Base-by-base conservation (phyloP, 1,140 invertebrate genomes). In the Zaprionus ghesquierei region DNA sequence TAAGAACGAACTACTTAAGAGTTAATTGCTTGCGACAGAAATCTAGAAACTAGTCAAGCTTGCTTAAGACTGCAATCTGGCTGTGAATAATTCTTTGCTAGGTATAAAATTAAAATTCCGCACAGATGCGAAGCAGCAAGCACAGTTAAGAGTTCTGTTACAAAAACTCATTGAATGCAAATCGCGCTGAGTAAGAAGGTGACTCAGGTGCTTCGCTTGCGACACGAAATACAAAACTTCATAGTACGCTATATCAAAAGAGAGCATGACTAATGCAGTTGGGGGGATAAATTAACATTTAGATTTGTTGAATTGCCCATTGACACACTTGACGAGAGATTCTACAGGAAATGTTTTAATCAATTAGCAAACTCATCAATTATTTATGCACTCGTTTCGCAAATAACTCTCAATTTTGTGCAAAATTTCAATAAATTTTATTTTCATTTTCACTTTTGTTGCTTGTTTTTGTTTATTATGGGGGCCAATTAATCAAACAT, bases 401-500 rank as follows among this genome's bases (percentile, higher is more conserved):
- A 44, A 18, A 38, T n/a, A 62, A 49, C 1, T 27, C 22, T 38
- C 2, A 44, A 54, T 61, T 66, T n/a, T 41, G 44, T 15, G 41
- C 41, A 23, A 23, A 15, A 59, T 59, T 41, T n/a, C 22, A 49
- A 29, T 69, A 23, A 69, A 64, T 60, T 56, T 31, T 0, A 15
- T 38, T 41, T 38, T 3, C 35, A 65, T n/a, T 15, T 38, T 3
- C 35, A 70, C 56, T 58, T 46, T 63, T 64, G 25, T 56, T 73
- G 53, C 41, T 63, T 61, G 22, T 73, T 58, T 46, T 63, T 61
- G 22, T 60, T 73, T 23, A 62, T 70, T 51, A n/a, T 50, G 20
- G 38, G 10, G 41, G 73, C 53, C 59, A 80, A 84, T 84, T 84
- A 85, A 77, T 84, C 73, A 44, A 85, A 44, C 75, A 73, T 73